Evolutionary conservation across 2,888 invertebrate genomes (phyloP), one percentile per base, ranked within the genome.

Genomic region (Acrobasis repandana): DNA sequence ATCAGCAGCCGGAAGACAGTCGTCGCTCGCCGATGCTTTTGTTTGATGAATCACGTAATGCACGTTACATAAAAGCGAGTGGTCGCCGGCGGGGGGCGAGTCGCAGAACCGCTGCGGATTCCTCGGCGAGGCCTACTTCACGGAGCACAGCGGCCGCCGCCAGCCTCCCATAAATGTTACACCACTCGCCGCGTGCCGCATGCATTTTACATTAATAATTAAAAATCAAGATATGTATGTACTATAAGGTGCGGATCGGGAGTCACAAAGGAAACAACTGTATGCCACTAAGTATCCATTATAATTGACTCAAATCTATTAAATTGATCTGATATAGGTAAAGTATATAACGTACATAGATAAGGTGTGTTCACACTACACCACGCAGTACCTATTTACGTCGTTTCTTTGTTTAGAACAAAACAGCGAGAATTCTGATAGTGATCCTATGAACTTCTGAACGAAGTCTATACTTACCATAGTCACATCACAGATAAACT

Each of bases 1-100:
- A 82, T 78, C 79, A 79, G 77, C 77, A 85, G 86, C 82, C 86
- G 88, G 88, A 88, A 88, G 85, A 79, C 70, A 57, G 46, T 46
- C 28, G 20, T 16, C 15, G 16, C 20, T 33, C 46, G 28, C 46
- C 46, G 52, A 38, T 51, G 33, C 51, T 36, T 38, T 48, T 58
- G 58, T 49, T 36, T 54, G 18, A 20, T 58, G 58, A 50, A 14
- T 58, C 49, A 58, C 36, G 49, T 54, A 20, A 43, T 16, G 36
- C 51, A 34, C 16, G 51, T 52, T 52, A 34, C 14, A 14, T 18
- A 54, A 54, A 51, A 2, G n/a, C 43, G 10, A 18, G 2, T 46
- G n/a, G 20, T 18, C 9, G n/a, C 51, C 33, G n/a, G 33, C 33
- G 33, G 51, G 48, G 10, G 48, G 9, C 9, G 15, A 33, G 50